These are phyloP conservation scores for Microcebus murinus DNA, from an alignment of 2,113 vertebrate genomes.

Conservation along the genomic window DNA sequence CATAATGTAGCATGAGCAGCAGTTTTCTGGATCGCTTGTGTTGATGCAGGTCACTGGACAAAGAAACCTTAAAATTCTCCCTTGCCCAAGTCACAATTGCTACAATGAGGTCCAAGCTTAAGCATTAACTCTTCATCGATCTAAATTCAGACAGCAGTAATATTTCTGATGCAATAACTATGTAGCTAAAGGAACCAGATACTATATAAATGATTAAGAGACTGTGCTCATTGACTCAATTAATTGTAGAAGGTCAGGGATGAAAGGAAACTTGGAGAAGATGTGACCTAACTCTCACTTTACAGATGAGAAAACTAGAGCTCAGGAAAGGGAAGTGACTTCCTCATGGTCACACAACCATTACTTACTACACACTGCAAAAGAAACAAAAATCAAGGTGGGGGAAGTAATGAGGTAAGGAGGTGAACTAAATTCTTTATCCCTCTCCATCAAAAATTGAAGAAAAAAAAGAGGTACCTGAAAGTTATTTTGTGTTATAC, in stretches of 20 bases:
- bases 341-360: neutral
- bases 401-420: neutral
- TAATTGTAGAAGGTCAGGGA: neutral
- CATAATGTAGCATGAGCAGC: constrained; percentile 39
- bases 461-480: neutral
- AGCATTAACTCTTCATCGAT: constrained; percentile 28
- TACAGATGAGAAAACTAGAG: neutral
- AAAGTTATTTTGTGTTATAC: neutral
- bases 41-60: constrained; percentile 33
- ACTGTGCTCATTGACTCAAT: neutral
- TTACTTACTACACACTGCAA: neutral
- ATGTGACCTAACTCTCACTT: constrained; percentile 1
- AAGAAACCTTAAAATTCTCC: constrained; percentile 42
- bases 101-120: neutral
- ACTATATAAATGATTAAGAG: constrained; percentile 13
- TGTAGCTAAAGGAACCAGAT: neutral
- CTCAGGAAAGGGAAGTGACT: neutral
- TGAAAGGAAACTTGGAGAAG: neutral
- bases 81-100: neutral
- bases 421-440: neutral
- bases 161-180: neutral
- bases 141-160: neutral
- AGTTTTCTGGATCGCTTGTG: constrained; percentile 59
- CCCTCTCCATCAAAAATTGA: constrained; percentile 28
- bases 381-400: neutral